Base-by-base conservation (phyloP, 2,888 invertebrate genomes). In the Cheilosia urbana region DNA sequence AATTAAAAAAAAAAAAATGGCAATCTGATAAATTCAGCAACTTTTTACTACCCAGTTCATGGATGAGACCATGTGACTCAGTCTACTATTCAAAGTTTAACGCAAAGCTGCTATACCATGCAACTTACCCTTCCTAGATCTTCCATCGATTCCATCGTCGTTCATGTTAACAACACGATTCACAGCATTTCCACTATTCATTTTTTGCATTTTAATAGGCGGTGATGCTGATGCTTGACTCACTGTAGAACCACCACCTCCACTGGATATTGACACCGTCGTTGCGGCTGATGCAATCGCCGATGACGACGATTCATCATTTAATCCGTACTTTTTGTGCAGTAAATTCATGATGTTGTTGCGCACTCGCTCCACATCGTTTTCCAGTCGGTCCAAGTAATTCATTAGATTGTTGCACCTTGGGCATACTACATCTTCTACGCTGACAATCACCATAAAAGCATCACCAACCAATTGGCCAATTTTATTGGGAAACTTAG, bases 401-500 rank as follows among this genome's bases (percentile, higher is more conserved):
- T 93, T 93, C 15, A 93, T 91, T 77, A 93, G 89, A 73, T 92
- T 92, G 55, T 91, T 90, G 87, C 93, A 93, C 40, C 92, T 91
- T 75, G 92, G 91, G 80, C 93, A 93, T 5, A 93, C 91, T 27
- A 91, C 91, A 89, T 93, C 93, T 63, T 93, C 92, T 3, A 90
- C 91, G 71, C 92, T 92, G 3, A 93, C 92, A 76, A 93, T 92
- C 3, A 93, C 93, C 88, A 93, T 90, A 88, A 93, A 93, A 9
- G 92, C 92, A 88, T 93, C 93, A 34, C 93, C 93, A 69, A 93
- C 91, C 60, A 93, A 88, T 88, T 93, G 93, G 2, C 92, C 93
- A 87, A 93, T 91, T 90, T 93, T 93, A 87, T 93, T 93, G 65
- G 93, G 93, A 68, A 93, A 90, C 84, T 92, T 92, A 65, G 93